Conservation (phyloP, 1,140 invertebrate species). For the Cecropterus lyciades region DNA sequence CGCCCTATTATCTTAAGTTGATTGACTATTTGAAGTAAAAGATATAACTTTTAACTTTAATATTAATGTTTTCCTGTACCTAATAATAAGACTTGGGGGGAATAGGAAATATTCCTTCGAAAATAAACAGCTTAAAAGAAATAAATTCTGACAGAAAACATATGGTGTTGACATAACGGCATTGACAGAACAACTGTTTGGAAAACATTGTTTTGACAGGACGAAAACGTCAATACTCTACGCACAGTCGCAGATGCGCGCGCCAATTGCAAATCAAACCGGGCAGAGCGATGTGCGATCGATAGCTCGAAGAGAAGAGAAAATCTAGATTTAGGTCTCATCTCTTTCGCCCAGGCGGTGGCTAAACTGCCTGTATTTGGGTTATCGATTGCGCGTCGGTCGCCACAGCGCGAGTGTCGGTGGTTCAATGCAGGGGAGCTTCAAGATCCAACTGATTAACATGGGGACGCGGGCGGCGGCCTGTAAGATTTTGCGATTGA, state of each 20-base stretch:
- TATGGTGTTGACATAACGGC: no score
- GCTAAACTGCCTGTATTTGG: conserved; percentile 60
- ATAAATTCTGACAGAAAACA: no score
- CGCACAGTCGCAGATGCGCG: conserved; percentile 27
- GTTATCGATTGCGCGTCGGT: conserved; percentile 66
- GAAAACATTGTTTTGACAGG: not conserved
- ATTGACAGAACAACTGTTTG: not conserved
- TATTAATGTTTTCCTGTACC: no score
- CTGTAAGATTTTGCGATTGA: conserved; percentile 85
- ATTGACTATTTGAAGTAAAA: no score
- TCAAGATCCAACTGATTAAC: conserved; percentile 88
- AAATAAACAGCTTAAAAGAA: not conserved
- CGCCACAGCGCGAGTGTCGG: conserved; percentile 60
- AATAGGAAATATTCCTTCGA: no score
- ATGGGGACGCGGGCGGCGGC: conserved; percentile 90
- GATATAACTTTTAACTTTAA: no score
- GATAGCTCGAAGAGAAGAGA: conserved; percentile 74
- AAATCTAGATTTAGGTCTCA: conserved; percentile 80
- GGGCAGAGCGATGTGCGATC: conserved; percentile 45
- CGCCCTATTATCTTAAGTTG: no score
- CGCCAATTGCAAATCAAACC: conserved; percentile 36
- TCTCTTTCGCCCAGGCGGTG: conserved; percentile 71
- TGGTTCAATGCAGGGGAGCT: conserved; percentile 83
- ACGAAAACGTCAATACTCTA: not conserved
- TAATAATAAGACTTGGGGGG: no score